Evolutionary conservation across 2,888 invertebrate genomes (phyloP), one percentile per base, ranked within the genome.

Genomic region (Cephus pygmeus): DNA sequence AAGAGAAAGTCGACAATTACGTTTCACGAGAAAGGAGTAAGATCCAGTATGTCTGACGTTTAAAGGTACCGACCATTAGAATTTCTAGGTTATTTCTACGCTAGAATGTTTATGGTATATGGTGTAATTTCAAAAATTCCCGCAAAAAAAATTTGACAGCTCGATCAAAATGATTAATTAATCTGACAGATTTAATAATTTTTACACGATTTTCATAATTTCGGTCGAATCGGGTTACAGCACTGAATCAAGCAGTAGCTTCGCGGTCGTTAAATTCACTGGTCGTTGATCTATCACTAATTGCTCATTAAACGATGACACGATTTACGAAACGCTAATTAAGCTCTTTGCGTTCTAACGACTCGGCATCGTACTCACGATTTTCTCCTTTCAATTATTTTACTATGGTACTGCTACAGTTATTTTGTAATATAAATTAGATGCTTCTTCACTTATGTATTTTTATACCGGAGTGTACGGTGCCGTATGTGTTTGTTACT

Each of bases 261-360:
- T 56, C 9, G 56, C 56, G 56, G 9, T 56, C 56, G 9, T 56
- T 56, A 56, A 23, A 56, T 56, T 56, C 9, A 2, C 56, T 56
- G 56, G 71, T 34, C 34, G 71, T 34, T 30, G 31, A 31, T 71
- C 40, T 76, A 77, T 75, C 75, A 69, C 73, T 81, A 85, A 85
- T 85, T 84, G 80, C 73, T 81, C 79, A 71, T 83, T 81, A 81
- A 79, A 36, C 80, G 75, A 75, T 79, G 82, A 80, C 79, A 78
- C 11, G 35, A 74, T 74, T 74, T 74, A 35, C 6, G 56, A 56
- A 56, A 30, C 75, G 79, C 34, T 73, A 80, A 81, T 84, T 83
- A 82, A 77, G 40, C 69, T 76, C 71, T 75, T 78, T 76, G 77
- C 76, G 83, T 83, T 83, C 83, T 81, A 83, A 80, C 78, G 69